Base-by-base conservation (phyloP, 2,797 vertebrate genomes). In the Valencia hispanica region DNA sequence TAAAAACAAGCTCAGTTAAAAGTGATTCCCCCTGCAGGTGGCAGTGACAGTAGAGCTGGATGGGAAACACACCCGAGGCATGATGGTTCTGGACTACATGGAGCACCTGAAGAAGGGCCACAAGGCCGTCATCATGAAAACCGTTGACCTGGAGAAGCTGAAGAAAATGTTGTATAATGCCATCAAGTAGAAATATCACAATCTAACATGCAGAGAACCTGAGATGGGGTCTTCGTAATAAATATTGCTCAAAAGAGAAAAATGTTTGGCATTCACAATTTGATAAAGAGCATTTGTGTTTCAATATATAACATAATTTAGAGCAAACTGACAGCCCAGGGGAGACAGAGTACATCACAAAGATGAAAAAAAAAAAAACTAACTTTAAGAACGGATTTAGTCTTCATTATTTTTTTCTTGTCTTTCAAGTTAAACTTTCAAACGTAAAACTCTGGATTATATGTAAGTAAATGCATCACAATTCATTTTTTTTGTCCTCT, bases 21-120 rank as follows among this genome's bases (percentile, higher is more conserved):
- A 36, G 0, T 4, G 50, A 6, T 43, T 69, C 27, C 4, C 1
- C 32, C 11, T 15, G 20, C 74, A 91, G 89, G 82, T 90, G 8
- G 84, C 89, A 0, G 92, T 94, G 20, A 91, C 86, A 0, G 93
- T 95, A 81, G 95, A 96, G 87, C 59, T 96, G 12, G 53, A 75
- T 4, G 94, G 94, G 8, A 81, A 43, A 6, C 45, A 88, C 73
- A 94, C 92, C 17, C 80, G 93, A 25, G 94, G 92, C 73, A 95
- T 95, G 94, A 94, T 96, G 94, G 89, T 95, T 36, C 73, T 95
- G 79, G 95, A 95, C 79, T 91, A 79, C 22, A 74, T 88, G 61
- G 87, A 90, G 0, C 57, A 78, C 41, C 78, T 95, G 65, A 72
- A 92, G 43, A 94, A 92, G 75, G 78, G 91, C 20, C 91, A 94